Base-by-base conservation (phyloP, 2,113 vertebrate genomes). In the Odontesthes bonariensis region DNA sequence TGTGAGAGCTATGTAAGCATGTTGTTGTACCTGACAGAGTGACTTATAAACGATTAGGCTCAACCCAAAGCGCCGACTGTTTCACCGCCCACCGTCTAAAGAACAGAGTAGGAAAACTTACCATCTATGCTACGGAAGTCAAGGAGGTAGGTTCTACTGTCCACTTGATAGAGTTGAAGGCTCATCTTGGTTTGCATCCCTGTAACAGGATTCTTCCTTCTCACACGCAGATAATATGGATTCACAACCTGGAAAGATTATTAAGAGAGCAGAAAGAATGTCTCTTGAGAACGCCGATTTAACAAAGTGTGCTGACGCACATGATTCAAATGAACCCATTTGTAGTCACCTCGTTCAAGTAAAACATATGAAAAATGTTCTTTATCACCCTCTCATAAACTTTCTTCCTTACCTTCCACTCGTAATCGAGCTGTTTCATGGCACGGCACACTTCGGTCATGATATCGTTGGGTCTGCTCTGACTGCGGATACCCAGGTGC, bases 121-220 rank as follows among this genome's bases (percentile, higher is more conserved):
- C 98, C 97, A 57, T 99, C 98, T 88, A 99, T 99, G 92, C 97
- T 99, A 89, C 97, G 96, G 71, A 99, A 99, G 89, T 99, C 98
- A 60, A 99, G 86, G 80, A 99, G 95, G 81, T 98, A 99, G 19
- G 97, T 99, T 87, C 98, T 96, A 85, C 97, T 99, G 89, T 99
- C 98, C 92, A 99, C 98, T 83, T 98, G 97, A 90, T 99, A 99
- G 63, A 99, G 88, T 87, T 99, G 98, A 35, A 99, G 94, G 86
- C 97, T 99, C 98, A 99, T 99, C 94, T 99, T 99, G 73, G 97
- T 96, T 79, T 96, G 96, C 12, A 96, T 96, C 61, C 96, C 95
- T 8, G 98, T 99, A 23, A 98, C 91, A 5, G 96, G 96, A 86
- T 99, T 99, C 95, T 97, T 97, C 86, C 97, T 95, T 88, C 96